A percentile compares a stretch with the other conserved stretches of the same genome.
These are phyloP conservation scores for Lampris megalopsis DNA, from an alignment of 2,113 vertebrate species.

Conservation along the genomic window DNA sequence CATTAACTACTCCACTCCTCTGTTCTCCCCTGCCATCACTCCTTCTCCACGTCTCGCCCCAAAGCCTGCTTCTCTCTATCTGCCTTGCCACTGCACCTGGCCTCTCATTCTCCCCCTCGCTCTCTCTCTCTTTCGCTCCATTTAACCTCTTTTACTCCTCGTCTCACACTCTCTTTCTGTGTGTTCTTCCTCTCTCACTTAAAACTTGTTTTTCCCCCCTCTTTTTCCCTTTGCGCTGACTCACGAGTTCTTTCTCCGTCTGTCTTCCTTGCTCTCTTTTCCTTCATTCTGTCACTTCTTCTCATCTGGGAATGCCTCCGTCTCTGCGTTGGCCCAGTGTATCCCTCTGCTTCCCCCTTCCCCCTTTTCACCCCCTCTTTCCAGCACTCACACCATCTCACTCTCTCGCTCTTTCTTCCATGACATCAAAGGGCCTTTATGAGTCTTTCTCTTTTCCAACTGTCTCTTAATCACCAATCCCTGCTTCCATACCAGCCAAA, in stretches of 20 bases:
- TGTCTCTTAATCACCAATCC: too few species aligned
- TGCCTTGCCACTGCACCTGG: constrained; percentile 70
- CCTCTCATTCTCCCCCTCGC: constrained; percentile 60
- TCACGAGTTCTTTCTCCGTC: neutral
- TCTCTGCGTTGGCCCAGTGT: constrained; percentile 1
- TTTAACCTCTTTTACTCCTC: constrained; percentile 61
- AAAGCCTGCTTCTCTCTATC: constrained; percentile 59
- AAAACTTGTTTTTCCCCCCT: constrained; percentile 38
- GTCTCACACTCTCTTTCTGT: constrained; percentile 8
- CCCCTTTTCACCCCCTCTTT: neutral
- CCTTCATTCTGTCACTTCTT: constrained; percentile 42
- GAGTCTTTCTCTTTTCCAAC: too few species aligned
- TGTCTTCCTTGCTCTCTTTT: constrained; percentile 14
- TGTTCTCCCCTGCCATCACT: constrained; percentile 56
- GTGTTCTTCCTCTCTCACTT: constrained; percentile 32
- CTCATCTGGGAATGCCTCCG: constrained; percentile 15
- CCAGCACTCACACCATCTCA: neutral
- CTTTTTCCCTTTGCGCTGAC: constrained; percentile 16
- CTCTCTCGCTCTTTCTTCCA: neutral
- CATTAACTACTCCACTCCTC: constrained; percentile 66
- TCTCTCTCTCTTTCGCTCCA: constrained; percentile 62
- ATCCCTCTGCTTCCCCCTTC: constrained; percentile 22
- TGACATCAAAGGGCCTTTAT: too few species aligned
- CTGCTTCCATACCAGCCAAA: too few species aligned
- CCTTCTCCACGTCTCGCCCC: constrained; percentile 54